A percentile compares a stretch with the other conserved stretches of the same genome.
Evolutionary conservation across 1,140 invertebrate genomes (phyloP).

Genomic region (Drosophila azteca): DNA sequence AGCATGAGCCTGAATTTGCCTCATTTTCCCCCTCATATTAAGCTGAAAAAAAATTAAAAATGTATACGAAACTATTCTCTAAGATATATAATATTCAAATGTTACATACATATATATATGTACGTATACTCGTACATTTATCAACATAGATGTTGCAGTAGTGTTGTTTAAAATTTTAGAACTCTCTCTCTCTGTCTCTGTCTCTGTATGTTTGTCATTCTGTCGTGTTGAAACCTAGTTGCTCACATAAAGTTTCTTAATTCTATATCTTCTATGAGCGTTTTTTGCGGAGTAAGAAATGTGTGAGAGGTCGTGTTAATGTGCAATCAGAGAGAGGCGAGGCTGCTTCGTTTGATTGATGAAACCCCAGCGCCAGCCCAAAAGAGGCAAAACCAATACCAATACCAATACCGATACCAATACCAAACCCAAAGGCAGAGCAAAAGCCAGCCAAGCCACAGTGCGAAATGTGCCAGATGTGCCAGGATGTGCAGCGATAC

Average conservation of each 20-base stretch:
- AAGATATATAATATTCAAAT: constrained; percentile 15
- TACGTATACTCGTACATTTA: constrained; percentile 26
- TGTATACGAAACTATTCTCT: constrained; percentile 10
- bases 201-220: neutral
- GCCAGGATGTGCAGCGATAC: constrained; percentile 1
- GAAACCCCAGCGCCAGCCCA: no score
- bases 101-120: neutral
- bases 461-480: constrained; percentile 50
- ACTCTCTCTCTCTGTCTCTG: no score
- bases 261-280: constrained; percentile 79
- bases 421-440: no score
- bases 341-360: no score
- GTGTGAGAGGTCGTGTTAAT: no score
- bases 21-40: no score
- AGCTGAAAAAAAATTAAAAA: no score
- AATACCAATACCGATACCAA: no score
- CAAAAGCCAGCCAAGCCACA: constrained; percentile 31
- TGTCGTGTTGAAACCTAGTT: constrained; percentile 68
- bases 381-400: no score
- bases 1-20: constrained; percentile 55
- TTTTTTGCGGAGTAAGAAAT: constrained; percentile 33
- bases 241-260: constrained; percentile 78
- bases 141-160: no score
- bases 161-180: no score
- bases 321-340: no score